phyloP scores from a whole-genome alignment of 1,140 invertebrate genomes.

The Vollenhovia emeryi region DNA sequence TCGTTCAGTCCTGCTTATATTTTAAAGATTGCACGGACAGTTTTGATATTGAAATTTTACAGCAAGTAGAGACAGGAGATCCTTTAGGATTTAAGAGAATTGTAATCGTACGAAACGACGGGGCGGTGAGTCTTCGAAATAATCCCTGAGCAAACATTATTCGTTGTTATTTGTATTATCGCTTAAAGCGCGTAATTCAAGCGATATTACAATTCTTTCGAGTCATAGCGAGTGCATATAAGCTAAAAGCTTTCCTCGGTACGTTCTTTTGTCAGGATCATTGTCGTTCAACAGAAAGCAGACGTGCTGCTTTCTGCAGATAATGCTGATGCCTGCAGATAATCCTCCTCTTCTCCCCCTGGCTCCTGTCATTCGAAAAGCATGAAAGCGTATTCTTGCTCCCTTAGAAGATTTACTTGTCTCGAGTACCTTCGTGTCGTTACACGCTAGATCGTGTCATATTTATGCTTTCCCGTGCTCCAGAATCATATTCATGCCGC shows the following conservation, averaged over 20 bases:
- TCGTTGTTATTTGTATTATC: background rate
- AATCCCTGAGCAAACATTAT: background rate
- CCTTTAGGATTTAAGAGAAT: background rate
- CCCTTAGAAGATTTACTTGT: constrained; percentile 28
- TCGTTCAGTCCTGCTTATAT: background rate
- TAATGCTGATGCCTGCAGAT: constrained; percentile 35
- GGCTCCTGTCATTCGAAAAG: constrained; percentile 12
- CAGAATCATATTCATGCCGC: background rate
- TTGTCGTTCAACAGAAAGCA: constrained; percentile 31
- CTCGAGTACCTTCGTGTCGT: background rate
- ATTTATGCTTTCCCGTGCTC: background rate
- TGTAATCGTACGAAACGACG: no score
- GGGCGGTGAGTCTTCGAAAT: background rate
- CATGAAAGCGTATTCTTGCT: constrained; percentile 9
- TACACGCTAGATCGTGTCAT: background rate
- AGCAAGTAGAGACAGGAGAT: background rate
- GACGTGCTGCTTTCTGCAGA: constrained; percentile 30
- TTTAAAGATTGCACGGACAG: background rate
- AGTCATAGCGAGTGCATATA: constrained; percentile 18
- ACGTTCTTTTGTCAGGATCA: constrained; percentile 34
- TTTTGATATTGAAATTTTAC: background rate
- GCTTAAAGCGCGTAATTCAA: constrained; percentile 13
- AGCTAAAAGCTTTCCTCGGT: constrained; percentile 12
- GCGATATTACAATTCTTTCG: constrained; percentile 17
- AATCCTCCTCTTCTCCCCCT: background rate